Base-by-base conservation (phyloP, 1,140 invertebrate genomes). In the Lordiphosa stackelbergi region DNA sequence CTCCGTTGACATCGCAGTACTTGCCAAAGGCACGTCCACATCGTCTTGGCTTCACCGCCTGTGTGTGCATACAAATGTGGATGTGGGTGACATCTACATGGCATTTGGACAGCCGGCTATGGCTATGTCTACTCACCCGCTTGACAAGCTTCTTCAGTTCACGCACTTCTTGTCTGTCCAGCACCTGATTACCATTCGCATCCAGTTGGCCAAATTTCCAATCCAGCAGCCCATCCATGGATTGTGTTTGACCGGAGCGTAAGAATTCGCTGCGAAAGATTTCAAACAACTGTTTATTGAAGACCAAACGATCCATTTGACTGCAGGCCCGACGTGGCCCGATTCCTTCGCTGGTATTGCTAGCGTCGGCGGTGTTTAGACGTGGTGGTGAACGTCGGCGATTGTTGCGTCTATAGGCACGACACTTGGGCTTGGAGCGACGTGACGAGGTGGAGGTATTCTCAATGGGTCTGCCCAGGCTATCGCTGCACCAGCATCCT, bases 181-280 rank as follows among this genome's bases (percentile, higher is more conserved):
- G 88, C 41, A 90, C 89, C 19, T 91, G 90, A 87, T 96, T 95
- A 9, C 89, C 89, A 88, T 97, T 93, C 28, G 88, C 88, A 88
- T 98, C 96, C 72, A 98, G 88, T 41, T 92, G 90, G 1, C 89
- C 87, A 75, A 97, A 98, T 87, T 98, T 97, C 96, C 96, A 98
- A 41, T 94, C 92, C 6, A 96, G 78, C 11, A 28, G 10, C 3
- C 28, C 49, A 8, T 13, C 40, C 4, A 13, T 37, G 8, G 57
- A 16, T 7, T 78, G 84, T 57, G 83, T 85, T 36, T 90, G 48
- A 13, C 57, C 53, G 16, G 69, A 85, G 16, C 91, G 88, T 24
- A 90, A 90, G 52, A 92, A 95, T 87, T 97, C 95, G 6, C 92
- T 92, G 53, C 92, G 92, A 83, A 97, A 96, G 49, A 94, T 93